These are phyloP conservation scores for Sinocyclocheilus anophthalmus DNA, from an alignment of 2,113 vertebrate genomes.

Conservation along the genomic window DNA sequence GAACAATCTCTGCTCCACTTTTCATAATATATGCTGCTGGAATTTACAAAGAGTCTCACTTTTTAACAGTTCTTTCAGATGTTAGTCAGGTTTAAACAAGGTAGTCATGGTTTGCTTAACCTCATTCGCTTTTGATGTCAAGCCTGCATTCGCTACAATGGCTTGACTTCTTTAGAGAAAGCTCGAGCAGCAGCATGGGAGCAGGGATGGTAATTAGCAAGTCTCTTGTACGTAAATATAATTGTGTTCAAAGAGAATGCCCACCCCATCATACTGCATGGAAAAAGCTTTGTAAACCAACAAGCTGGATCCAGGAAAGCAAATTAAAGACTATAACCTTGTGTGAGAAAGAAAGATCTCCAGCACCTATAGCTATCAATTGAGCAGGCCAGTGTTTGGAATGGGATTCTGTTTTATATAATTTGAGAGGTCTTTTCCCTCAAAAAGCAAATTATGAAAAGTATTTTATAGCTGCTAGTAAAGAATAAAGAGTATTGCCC, in stretches of 20 bases:
- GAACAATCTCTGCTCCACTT: no score
- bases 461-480: conserved; percentile 23
- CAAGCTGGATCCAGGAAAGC: conserved; percentile 53
- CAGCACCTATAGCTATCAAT: conserved; percentile 43
- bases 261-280: conserved; percentile 13
- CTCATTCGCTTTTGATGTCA: conserved; percentile 37
- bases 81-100: conserved; percentile 30
- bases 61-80: conserved; percentile 15
- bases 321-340: conserved; percentile 57
- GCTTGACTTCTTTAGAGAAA: conserved; percentile 37
- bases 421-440: not conserved
- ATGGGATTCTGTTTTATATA: conserved; percentile 27
- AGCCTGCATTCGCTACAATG: not conserved
- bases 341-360: conserved; percentile 59
- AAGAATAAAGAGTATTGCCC: not conserved
- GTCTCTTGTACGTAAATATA: conserved; percentile 54
- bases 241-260: conserved; percentile 43
- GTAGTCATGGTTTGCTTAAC: conserved; percentile 29
- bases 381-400: conserved; percentile 17
- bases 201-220: conserved; percentile 53
- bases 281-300: conserved; percentile 43
- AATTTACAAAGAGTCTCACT: not conserved
- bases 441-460: conserved; percentile 7
- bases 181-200: conserved; percentile 53
- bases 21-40: no score